Conservation (phyloP, 2,888 invertebrate species). For the Phytoseiulus persimilis region DNA sequence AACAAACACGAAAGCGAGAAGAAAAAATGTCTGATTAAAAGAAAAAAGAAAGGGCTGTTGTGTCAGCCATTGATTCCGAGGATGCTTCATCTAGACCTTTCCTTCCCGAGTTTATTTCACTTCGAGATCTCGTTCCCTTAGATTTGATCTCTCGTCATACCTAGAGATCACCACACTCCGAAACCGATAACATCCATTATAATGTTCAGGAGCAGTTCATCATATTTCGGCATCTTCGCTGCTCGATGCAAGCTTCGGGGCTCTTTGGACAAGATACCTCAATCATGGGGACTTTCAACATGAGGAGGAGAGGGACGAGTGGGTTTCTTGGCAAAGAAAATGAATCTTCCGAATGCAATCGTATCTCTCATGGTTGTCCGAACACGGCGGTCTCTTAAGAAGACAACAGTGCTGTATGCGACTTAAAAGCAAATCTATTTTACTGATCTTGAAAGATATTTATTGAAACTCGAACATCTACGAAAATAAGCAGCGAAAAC, state of each 20-base stretch:
- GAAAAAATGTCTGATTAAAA: background rate
- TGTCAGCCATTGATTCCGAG: background rate
- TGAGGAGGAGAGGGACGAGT: background rate
- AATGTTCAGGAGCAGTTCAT: background rate
- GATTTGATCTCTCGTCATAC: background rate
- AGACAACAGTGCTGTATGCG: background rate
- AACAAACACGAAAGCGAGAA: background rate
- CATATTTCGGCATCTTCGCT: background rate
- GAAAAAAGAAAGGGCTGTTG: background rate
- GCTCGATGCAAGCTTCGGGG: background rate
- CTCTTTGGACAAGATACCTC: background rate
- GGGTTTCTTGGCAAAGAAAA: background rate
- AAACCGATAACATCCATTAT: background rate
- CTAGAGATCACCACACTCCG: background rate
- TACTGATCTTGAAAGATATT: background rate
- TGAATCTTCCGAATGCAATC: background rate
- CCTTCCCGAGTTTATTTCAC: background rate
- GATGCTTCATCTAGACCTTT: background rate
- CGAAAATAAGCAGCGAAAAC: background rate
- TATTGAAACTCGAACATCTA: background rate
- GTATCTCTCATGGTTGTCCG: background rate
- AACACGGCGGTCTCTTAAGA: background rate
- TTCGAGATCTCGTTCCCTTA: background rate
- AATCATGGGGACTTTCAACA: background rate
- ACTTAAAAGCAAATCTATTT: background rate